A percentile compares a stretch with the other conserved stretches of the same genome.
These are phyloP conservation scores for Dromas ardeola DNA, from an alignment of 2,113 vertebrate genomes.

Conservation along the genomic window DNA sequence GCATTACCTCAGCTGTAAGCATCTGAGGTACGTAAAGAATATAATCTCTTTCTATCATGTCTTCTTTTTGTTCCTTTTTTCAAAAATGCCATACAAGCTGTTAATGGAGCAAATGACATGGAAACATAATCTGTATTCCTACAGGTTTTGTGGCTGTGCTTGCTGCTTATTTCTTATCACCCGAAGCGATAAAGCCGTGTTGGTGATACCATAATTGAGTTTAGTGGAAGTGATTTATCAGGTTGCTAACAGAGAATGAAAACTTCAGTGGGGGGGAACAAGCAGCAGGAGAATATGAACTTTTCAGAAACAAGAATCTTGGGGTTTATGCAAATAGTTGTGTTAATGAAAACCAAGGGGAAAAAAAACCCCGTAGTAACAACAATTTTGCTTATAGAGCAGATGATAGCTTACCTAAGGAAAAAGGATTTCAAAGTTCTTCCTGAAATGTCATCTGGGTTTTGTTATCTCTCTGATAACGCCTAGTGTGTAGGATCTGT, in stretches of 20 bases:
- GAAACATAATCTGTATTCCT: slow-evolving; percentile 46
- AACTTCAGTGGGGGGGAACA: background rate
- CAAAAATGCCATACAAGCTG: slow-evolving; percentile 13
- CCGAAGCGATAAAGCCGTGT: slow-evolving; percentile 29
- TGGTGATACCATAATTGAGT: slow-evolving; percentile 61
- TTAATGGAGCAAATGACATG: slow-evolving; percentile 47
- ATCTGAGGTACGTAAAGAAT: background rate
- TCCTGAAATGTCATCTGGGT: slow-evolving; percentile 13
- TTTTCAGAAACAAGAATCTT: slow-evolving; percentile 20
- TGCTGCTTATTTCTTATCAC: slow-evolving; percentile 54
- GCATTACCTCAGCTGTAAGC: background rate
- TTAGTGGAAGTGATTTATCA: slow-evolving; percentile 54
- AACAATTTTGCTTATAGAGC: background rate
- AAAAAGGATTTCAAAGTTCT: slow-evolving; percentile 1
- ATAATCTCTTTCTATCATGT: slow-evolving; percentile 9
- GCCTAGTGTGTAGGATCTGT: background rate
- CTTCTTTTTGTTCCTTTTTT: slow-evolving; percentile 9
- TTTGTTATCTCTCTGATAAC: slow-evolving; percentile 3
- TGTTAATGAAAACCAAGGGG: slow-evolving; percentile 12
- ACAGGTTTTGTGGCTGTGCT: slow-evolving; percentile 35
- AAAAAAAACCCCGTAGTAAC: background rate
- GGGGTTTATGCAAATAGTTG: slow-evolving; percentile 34
- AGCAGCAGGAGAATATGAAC: slow-evolving; percentile 19
- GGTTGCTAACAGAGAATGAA: slow-evolving; percentile 49
- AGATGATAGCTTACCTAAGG: background rate